phyloP scores from a whole-genome alignment of 1,140 invertebrate species.

The Pteromalus puparum region DNA sequence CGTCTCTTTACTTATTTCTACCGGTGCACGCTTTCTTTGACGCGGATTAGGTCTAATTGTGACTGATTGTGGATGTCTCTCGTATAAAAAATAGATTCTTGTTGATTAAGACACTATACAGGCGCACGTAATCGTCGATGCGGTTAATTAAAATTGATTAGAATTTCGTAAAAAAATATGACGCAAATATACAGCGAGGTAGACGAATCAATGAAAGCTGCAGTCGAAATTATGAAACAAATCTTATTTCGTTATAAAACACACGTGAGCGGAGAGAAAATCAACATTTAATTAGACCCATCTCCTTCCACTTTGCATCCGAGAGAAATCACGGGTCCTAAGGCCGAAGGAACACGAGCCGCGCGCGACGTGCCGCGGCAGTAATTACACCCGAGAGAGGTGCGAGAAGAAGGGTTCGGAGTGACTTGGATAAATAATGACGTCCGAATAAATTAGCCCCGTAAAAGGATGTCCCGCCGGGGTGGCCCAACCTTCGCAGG shows the following conservation, averaged over 20 bases:
- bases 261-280: background rate
- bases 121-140: too few relatives aligned
- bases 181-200: too few relatives aligned
- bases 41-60: background rate
- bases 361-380: too few relatives aligned
- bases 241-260: slow-evolving; percentile 16
- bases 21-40: background rate
- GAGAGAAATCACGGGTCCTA: background rate
- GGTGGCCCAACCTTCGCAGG: slow-evolving; percentile 4
- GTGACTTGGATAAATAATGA: slow-evolving; percentile 43
- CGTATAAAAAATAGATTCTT: background rate
- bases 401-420: background rate
- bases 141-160: too few relatives aligned
- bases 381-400: slow-evolving; percentile 4
- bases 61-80: background rate
- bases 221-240: background rate
- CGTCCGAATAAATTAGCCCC: slow-evolving; percentile 37
- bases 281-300: slow-evolving; percentile 12
- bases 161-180: too few relatives aligned
- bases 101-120: too few relatives aligned
- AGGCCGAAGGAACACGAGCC: background rate
- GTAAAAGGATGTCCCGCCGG: background rate
- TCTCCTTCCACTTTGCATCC: background rate
- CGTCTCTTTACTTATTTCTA: background rate
- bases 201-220: too few relatives aligned